phyloP scores from a whole-genome alignment of 2,888 invertebrate genomes.

The Chymomyza caudatula region DNA sequence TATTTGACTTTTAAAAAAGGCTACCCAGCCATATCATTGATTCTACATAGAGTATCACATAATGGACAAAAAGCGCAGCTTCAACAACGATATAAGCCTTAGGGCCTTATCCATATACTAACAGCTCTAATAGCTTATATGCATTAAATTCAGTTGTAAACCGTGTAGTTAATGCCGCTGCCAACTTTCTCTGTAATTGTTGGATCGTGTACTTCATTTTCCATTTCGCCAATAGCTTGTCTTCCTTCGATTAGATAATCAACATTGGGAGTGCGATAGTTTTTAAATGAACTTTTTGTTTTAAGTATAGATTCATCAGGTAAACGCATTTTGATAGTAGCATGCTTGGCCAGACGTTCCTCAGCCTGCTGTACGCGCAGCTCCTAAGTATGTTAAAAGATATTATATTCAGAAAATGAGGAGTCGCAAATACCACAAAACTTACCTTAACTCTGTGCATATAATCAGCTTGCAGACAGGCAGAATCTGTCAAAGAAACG shows the following conservation, averaged over 20 bases:
- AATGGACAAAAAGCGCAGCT: not conserved
- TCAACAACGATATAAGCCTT: not conserved
- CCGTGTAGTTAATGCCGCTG: conserved; percentile 59
- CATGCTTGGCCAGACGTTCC: conserved; percentile 53
- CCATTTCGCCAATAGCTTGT: conserved; percentile 49
- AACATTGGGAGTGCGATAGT: conserved; percentile 59
- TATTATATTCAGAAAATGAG: not conserved
- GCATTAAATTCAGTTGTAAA: conserved; percentile 37
- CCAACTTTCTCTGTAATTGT: conserved; percentile 55
- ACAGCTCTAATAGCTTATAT: too few relatives aligned
- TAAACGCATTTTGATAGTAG: conserved; percentile 34
- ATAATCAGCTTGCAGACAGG: conserved; percentile 71
- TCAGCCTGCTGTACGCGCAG: conserved; percentile 73
- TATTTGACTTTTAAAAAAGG: not conserved
- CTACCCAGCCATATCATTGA: not conserved
- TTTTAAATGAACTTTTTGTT: conserved; percentile 61
- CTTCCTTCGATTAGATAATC: conserved; percentile 65
- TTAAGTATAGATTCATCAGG: conserved; percentile 57
- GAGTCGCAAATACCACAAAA: not conserved
- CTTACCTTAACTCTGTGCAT: conserved; percentile 71
- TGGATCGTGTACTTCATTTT: conserved; percentile 70
- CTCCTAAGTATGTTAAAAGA: conserved; percentile 46
- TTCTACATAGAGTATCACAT: not conserved
- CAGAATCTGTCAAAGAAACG: conserved; percentile 73
- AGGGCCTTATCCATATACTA: too few relatives aligned